Evolutionary conservation across 2,888 invertebrate species (phyloP), one percentile per base, ranked within the genome.

Genomic region (Steromphala cineraria): DNA sequence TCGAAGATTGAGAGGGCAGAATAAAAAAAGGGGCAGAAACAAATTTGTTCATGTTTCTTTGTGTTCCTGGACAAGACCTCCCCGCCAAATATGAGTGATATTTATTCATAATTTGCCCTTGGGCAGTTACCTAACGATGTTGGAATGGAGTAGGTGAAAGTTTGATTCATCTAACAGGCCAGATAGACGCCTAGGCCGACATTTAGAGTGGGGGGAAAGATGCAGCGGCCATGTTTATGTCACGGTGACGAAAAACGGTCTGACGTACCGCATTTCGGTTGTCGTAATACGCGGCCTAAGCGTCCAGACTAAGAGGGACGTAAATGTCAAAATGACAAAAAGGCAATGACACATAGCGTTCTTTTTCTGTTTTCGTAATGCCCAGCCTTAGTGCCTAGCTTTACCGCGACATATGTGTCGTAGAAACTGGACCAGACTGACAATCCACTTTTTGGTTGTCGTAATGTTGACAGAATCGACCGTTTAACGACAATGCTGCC

Each of bases 181-280:
- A 36, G 19, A 7, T 36, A 71, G 71, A 71, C 71, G 71, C 71
- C 71, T 28, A 28, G 17, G 36, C 17, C 15, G 71, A 71, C 71
- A 71, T 31, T 31, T 71, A 40, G 28, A 71, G n/a, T 71, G 71
- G 28, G 15, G n/a, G 28, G 3, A 10, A 28, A 28, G 28, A 28
- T 62, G 28, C 62, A 62, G 62, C 62, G 62, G 62, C 62, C 62
- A 62, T 62, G 62, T 62, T 62, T 21, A 24, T 62, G 62, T 62
- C 62, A 24, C 8, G 24, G 62, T 62, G 62, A 62, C 62, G 62
- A 62, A 62, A 62, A 62, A 24, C 62, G 28, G 62, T 8, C 62
- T 31, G 62, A 62, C 62, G 62, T 62, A 3, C 62, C 28, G 24
- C 28, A 28, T 62, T 62, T 28, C 62, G 62, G 62, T 62, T 62